These are phyloP conservation scores for Nestor notabilis DNA, from an alignment of 2,113 vertebrate species.

Conservation along the genomic window DNA sequence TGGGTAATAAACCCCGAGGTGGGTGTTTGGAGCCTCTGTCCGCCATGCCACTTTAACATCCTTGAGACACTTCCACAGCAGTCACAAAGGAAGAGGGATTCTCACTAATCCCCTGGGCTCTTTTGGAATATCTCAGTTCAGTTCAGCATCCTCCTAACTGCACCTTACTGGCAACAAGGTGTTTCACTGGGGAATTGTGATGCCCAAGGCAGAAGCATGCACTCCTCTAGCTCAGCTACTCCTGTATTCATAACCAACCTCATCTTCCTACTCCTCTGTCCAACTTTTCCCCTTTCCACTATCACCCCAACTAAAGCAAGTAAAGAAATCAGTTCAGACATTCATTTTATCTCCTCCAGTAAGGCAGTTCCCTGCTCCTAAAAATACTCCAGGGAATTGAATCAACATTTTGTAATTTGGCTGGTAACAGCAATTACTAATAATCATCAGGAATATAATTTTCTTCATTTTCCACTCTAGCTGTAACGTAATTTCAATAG, in stretches of 20 bases:
- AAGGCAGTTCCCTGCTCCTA: background rate
- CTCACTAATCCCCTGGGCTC: background rate
- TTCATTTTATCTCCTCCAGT: background rate
- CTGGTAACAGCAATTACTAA: slow-evolving; percentile 41
- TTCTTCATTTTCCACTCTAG: slow-evolving; percentile 13
- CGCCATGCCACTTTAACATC: background rate
- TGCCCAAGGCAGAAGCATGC: background rate
- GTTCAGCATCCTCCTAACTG: background rate
- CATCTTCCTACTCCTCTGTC: background rate
- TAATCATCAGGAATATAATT: slow-evolving; percentile 28
- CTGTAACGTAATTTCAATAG: background rate
- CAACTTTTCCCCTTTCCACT: background rate
- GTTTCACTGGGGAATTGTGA: background rate
- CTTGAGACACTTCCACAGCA: background rate
- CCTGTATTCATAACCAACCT: background rate
- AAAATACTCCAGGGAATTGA: slow-evolving; percentile 39
- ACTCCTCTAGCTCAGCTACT: background rate
- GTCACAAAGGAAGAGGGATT: background rate
- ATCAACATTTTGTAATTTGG: slow-evolving; percentile 40
- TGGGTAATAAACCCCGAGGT: accelerated
- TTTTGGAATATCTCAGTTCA: background rate
- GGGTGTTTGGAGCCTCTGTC: background rate
- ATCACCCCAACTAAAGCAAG: background rate
- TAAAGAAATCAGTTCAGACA: background rate
- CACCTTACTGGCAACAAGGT: background rate